Percentiles rank a stretch among this genome's conserved stretches.
These are phyloP conservation scores for Steinernema carpocapsae DNA, from an alignment of 2,888 invertebrate species.

Conservation along the genomic window DNA sequence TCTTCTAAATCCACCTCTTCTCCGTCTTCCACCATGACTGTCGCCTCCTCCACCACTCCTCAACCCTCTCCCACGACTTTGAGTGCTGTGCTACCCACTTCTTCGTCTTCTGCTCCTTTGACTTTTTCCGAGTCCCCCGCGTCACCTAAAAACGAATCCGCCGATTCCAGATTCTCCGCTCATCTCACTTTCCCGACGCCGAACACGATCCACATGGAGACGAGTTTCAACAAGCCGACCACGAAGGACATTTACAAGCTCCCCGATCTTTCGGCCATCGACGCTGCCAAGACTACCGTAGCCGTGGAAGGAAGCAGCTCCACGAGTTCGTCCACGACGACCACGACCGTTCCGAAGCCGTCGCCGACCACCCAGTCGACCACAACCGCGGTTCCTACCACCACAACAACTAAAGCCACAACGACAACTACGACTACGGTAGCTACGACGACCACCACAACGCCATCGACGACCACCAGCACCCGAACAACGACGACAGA, in stretches of 20 bases:
- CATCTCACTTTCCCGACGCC: slow-evolving; percentile 45
- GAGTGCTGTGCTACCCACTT: slow-evolving; percentile 23
- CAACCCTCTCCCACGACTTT: not conserved
- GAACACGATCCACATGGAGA: slow-evolving; percentile 41
- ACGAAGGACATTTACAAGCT: slow-evolving; percentile 1
- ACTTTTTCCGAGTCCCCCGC: not conserved
- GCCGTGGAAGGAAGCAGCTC: slow-evolving; percentile 15
- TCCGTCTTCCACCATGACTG: slow-evolving; percentile 37
- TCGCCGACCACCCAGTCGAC: slow-evolving; percentile 36
- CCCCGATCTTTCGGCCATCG: not conserved
- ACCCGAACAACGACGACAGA: slow-evolving; percentile 38
- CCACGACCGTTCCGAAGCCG: slow-evolving; percentile 40
- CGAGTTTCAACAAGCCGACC: slow-evolving; percentile 8
- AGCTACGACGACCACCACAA: slow-evolving; percentile 41
- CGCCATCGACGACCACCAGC: slow-evolving; percentile 38
- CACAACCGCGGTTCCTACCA: slow-evolving; percentile 34
- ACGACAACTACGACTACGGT: slow-evolving; percentile 44
- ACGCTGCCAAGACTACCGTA: slow-evolving; percentile 17
- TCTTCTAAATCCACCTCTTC: slow-evolving; percentile 39
- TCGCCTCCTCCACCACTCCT: not conserved
- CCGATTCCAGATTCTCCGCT: slow-evolving; percentile 48
- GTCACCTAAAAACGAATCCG: not conserved
- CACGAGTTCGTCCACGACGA: slow-evolving; percentile 3
- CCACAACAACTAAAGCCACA: slow-evolving; percentile 27
- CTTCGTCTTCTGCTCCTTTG: slow-evolving; percentile 36